Conservation (phyloP, 64 coral and sea anemone genomes). For the Pocillopora damicornis region DNA sequence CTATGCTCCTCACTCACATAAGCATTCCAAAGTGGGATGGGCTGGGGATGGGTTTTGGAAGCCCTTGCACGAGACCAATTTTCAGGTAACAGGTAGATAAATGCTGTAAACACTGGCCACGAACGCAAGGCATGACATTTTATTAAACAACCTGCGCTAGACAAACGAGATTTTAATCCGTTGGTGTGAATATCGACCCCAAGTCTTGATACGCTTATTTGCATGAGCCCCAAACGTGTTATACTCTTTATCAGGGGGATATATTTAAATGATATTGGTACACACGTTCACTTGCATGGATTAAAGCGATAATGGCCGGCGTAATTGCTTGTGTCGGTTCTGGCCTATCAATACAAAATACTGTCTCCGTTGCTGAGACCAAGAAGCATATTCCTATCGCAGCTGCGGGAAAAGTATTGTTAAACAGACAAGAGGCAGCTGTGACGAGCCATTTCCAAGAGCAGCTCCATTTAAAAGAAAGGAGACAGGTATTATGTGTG, state of each 20-base stretch:
- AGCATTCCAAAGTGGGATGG: slow-evolving; percentile 41
- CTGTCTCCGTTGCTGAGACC: slow-evolving; percentile 84
- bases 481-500: slow-evolving; percentile 81
- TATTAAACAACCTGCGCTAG: slow-evolving; percentile 15
- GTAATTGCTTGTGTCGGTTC: slow-evolving; percentile 76
- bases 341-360: slow-evolving; percentile 52
- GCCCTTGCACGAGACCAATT: not conserved
- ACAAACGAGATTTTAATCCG: slow-evolving; percentile 40
- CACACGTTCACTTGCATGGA: slow-evolving; percentile 46
- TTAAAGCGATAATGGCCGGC: slow-evolving; percentile 67
- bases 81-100: slow-evolving; percentile 15
- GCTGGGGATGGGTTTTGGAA: not conserved
- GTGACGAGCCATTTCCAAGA: slow-evolving; percentile 58
- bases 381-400: slow-evolving; percentile 57
- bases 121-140: slow-evolving; percentile 40
- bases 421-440: slow-evolving; percentile 85
- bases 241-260: slow-evolving; percentile 34
- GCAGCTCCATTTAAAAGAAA: slow-evolving; percentile 83
- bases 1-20: not conserved
- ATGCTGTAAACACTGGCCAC: not conserved
- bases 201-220: slow-evolving; percentile 48
- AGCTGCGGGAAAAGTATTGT: slow-evolving; percentile 91
- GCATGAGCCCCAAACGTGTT: slow-evolving; percentile 54
- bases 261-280: slow-evolving; percentile 52
- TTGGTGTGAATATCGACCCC: slow-evolving; percentile 40